These are phyloP conservation scores for Collichthys lucidus DNA, from an alignment of 2,113 vertebrate genomes.

Conservation along the genomic window DNA sequence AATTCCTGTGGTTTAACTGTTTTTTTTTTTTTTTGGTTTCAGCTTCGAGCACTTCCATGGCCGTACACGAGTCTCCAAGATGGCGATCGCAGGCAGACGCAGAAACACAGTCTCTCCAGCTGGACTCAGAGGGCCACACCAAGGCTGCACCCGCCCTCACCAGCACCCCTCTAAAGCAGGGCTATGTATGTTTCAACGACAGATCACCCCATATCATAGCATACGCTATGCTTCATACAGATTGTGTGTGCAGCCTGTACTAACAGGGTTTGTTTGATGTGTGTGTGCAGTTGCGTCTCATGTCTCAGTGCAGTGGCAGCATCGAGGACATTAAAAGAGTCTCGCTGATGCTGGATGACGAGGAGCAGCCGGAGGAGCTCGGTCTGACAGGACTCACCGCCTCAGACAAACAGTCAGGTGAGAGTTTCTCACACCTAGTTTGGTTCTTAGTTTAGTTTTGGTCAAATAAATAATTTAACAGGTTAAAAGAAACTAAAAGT, in stretches of 20 bases:
- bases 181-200: conserved; percentile 85
- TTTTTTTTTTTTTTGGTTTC: conserved; percentile 12
- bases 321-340: conserved; percentile 80
- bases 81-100: conserved; percentile 84
- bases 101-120: conserved; percentile 62
- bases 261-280: conserved; percentile 7
- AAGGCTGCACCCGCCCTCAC: conserved; percentile 75
- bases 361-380: conserved; percentile 80
- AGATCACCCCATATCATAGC: not conserved
- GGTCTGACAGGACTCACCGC: conserved; percentile 76
- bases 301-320: conserved; percentile 84
- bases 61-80: conserved; percentile 66
- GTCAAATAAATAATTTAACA: not conserved
- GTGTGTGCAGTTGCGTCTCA: conserved; percentile 77
- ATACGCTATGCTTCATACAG: not conserved
- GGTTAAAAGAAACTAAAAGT: not conserved
- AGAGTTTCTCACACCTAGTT: not conserved
- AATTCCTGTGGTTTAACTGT: not conserved
- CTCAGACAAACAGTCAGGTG: conserved; percentile 88
- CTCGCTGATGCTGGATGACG: conserved; percentile 76
- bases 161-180: conserved; percentile 86
- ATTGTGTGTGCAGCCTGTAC: not conserved
- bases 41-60: conserved; percentile 54
- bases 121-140: conserved; percentile 68
- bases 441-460: no score